Percentiles rank a stretch among this genome's conserved stretches.
These are phyloP conservation scores for Pygoscelis antarcticus DNA, from an alignment of 2,113 vertebrate genomes.

Conservation along the genomic window DNA sequence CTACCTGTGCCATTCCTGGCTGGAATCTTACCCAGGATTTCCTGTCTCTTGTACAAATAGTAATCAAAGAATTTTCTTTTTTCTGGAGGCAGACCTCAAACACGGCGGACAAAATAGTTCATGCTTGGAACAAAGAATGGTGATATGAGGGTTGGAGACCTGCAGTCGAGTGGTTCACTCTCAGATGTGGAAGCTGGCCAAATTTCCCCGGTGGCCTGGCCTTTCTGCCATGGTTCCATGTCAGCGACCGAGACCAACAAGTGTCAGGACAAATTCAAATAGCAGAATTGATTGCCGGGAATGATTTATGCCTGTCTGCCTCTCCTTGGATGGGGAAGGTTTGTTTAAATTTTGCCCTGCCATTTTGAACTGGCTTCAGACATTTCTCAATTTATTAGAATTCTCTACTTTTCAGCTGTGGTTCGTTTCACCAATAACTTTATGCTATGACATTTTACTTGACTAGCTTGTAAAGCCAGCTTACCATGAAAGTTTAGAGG, in stretches of 20 bases:
- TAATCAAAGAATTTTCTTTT: not conserved
- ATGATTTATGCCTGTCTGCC: conserved; percentile 83
- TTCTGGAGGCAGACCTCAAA: not conserved
- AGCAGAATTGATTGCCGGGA: conserved; percentile 70
- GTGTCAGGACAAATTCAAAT: conserved; percentile 69
- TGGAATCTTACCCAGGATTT: not conserved
- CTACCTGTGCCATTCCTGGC: not conserved
- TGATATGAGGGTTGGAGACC: not conserved
- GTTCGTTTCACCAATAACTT: conserved; percentile 29
- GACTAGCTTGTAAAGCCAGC: not conserved
- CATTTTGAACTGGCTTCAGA: conserved; percentile 63
- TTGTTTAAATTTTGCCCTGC: conserved; percentile 81
- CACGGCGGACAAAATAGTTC: not conserved
- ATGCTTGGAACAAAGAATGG: not conserved
- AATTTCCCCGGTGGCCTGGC: conserved; percentile 81
- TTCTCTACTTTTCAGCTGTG: not conserved
- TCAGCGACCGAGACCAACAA: conserved; percentile 71
- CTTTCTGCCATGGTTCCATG: conserved; percentile 73
- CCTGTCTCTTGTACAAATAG: not conserved
- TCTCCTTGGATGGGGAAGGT: conserved; percentile 68
- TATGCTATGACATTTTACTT: not conserved
- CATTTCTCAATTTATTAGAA: conserved; percentile 24
- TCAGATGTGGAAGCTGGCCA: conserved; percentile 75
- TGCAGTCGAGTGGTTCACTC: conserved; percentile 45
- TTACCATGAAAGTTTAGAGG: not conserved